A percentile compares a stretch with the other conserved stretches of the same genome.
These are phyloP conservation scores for Triplophysa yarkandensis DNA, from an alignment of 2,797 vertebrate genomes.

Conservation along the genomic window DNA sequence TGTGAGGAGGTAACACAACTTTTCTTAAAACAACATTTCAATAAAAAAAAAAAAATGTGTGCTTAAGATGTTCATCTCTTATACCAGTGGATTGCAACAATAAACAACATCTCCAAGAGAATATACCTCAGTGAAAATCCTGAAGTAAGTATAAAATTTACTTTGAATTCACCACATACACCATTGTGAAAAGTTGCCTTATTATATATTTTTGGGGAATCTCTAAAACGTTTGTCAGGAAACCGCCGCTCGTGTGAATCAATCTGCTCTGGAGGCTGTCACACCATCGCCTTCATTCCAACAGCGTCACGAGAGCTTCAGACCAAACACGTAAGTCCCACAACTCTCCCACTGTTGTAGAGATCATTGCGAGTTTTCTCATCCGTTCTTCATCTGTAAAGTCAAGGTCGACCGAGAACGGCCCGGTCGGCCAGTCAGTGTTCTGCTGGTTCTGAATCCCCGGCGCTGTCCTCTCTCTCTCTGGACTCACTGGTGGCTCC, in stretches of 20 bases:
- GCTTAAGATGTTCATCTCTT: too few relatives aligned
- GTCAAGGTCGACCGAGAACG: constrained; percentile 77
- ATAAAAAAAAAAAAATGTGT: too few relatives aligned
- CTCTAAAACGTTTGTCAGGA: constrained; percentile 74
- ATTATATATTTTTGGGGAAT: neutral
- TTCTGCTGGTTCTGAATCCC: constrained; percentile 86
- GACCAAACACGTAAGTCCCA: constrained; percentile 80
- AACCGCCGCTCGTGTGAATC: constrained; percentile 95
- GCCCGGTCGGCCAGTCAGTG: constrained; percentile 87
- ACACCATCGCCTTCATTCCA: constrained; percentile 97
- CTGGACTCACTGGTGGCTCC: constrained; percentile 92
- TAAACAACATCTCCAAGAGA: constrained; percentile 98
- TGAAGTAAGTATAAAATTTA: constrained; percentile 78
- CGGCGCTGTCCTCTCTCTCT: constrained; percentile 86
- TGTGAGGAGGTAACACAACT: constrained; percentile 88
- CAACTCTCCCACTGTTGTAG: neutral
- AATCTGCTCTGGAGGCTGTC: constrained; percentile 92
- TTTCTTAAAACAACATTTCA: neutral
- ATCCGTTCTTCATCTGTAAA: constrained; percentile 52
- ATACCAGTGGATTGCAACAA: constrained; percentile 93
- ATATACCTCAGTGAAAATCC: constrained; percentile 98
- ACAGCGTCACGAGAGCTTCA: constrained; percentile 93
- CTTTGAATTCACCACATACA: too few relatives aligned
- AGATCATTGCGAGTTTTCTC: neutral
- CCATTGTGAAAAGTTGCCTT: too few relatives aligned